Evolutionary conservation across 2,113 vertebrate species (phyloP).

Genomic region (Onychostoma macrolepis): DNA sequence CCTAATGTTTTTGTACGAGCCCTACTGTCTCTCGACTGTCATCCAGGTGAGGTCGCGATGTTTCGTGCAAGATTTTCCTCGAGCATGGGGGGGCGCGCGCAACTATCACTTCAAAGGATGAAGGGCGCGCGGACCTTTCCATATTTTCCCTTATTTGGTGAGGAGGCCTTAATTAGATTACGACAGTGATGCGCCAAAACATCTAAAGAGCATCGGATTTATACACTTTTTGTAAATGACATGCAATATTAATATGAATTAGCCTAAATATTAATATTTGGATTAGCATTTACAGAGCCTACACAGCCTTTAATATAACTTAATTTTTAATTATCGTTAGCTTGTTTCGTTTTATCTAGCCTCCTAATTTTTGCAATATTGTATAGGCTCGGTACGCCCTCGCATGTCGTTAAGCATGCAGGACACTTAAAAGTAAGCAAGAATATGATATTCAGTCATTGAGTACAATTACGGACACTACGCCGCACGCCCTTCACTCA

Average conservation of each 20-base stretch:
- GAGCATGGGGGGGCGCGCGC: conserved; percentile 70
- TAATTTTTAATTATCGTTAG: not conserved
- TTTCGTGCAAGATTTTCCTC: conserved; percentile 52
- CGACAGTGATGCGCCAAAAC: conserved; percentile 58
- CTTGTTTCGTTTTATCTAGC: not conserved
- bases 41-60: conserved; percentile 49
- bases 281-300: not conserved
- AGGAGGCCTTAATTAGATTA: conserved; percentile 65
- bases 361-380: not conserved
- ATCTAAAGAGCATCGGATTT: conserved; percentile 19
- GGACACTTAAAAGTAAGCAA: not conserved
- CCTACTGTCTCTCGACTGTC: not conserved
- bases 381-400: not conserved
- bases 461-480: not conserved
- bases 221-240: not conserved
- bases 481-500: not conserved
- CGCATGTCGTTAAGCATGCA: not conserved
- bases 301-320: not conserved
- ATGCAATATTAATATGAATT: not conserved
- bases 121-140: conserved; percentile 53
- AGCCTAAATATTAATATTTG: not conserved
- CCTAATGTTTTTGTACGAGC: not conserved
- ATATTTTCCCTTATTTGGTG: conserved; percentile 80
- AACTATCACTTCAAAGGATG: conserved; percentile 47
- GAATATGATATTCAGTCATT: not conserved